phyloP scores from a whole-genome alignment of 1,140 invertebrate genomes.

The Aricia agestis region DNA sequence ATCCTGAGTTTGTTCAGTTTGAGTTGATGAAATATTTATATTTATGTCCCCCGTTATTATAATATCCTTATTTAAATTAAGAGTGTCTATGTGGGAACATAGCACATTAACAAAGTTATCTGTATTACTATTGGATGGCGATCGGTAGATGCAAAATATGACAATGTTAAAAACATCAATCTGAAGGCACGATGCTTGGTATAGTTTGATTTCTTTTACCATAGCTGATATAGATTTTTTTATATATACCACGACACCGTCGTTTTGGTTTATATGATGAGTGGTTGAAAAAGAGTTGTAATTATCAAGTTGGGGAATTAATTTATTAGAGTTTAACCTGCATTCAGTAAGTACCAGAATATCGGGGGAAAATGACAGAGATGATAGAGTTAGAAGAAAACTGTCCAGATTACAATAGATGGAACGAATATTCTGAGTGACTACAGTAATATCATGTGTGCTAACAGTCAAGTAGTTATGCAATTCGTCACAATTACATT shows the following conservation, averaged over 20 bases:
- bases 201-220: constrained; percentile 30
- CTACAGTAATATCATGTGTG: constrained; percentile 20
- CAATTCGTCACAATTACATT: constrained; percentile 13
- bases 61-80: constrained; percentile 20
- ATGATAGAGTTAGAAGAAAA: constrained; percentile 20
- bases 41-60: constrained; percentile 27
- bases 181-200: constrained; percentile 34
- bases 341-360: constrained; percentile 36
- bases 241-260: constrained; percentile 32
- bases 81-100: constrained; percentile 18
- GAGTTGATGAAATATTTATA: constrained; percentile 19
- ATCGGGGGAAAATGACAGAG: constrained; percentile 24
- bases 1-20: constrained; percentile 14
- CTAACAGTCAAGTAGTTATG: neutral
- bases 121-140: constrained; percentile 22
- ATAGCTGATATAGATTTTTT: constrained; percentile 24
- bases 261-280: constrained; percentile 28
- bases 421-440: constrained; percentile 34
- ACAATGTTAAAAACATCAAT: constrained; percentile 20
- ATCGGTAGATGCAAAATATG: constrained; percentile 23
- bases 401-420: constrained; percentile 34
- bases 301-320: constrained; percentile 26
- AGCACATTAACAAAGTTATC: constrained; percentile 21
- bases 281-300: constrained; percentile 22
- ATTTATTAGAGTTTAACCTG: constrained; percentile 24